These are phyloP conservation scores for Trissolcus brochymenae DNA, from an alignment of 2,888 invertebrate species.

Conservation along the genomic window DNA sequence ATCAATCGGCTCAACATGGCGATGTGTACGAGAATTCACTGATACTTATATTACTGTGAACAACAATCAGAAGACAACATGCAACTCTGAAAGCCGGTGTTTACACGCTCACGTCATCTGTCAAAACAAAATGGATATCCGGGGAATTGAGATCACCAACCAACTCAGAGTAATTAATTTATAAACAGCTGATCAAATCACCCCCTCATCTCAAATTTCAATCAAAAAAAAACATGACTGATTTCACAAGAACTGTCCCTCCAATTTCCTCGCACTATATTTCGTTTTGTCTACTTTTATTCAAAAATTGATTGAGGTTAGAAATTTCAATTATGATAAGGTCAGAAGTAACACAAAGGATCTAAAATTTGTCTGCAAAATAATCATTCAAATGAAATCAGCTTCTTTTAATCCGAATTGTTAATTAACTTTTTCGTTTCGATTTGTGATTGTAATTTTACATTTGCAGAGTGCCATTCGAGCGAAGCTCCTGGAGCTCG, in stretches of 20 bases:
- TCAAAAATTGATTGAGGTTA: no score
- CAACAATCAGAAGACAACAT: no score
- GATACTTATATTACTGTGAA: no score
- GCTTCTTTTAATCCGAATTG: background rate
- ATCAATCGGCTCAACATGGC: no score
- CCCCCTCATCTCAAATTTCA: background rate
- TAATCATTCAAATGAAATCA: no score
- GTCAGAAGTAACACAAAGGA: no score
- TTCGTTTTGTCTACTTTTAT: no score
- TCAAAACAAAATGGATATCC: constrained; percentile 83
- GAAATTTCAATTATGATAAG: no score
- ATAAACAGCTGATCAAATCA: background rate
- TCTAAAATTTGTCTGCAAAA: no score
- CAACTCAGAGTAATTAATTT: constrained; percentile 85
- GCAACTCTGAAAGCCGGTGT: background rate
- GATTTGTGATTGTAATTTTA: background rate
- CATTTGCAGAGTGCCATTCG: constrained; percentile 92
- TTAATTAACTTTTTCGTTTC: background rate
- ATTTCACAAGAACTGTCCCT: background rate
- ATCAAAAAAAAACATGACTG: background rate
- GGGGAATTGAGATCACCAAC: constrained; percentile 90
- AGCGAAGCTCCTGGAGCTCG: constrained; percentile 94
- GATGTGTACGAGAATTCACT: no score
- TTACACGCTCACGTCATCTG: background rate
- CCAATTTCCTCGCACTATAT: no score